Base-by-base conservation (phyloP, 64 coral and sea anemone genomes). In the Montipora cactus region DNA sequence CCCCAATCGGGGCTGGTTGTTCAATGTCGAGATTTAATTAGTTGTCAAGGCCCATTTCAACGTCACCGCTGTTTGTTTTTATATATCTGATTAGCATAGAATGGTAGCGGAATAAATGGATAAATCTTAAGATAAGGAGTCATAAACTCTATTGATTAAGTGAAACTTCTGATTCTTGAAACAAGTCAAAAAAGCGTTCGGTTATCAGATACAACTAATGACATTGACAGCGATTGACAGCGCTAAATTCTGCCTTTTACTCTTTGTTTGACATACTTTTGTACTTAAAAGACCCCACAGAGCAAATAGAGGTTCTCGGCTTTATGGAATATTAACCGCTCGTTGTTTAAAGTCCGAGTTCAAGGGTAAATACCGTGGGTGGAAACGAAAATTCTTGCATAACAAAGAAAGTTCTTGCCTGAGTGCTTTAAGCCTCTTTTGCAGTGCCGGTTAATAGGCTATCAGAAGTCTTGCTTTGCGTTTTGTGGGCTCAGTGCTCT, bases 361-460 rank as follows among this genome's bases (percentile, higher is more conserved):
- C 37, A 59, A 37, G 55, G 20, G 21, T 28, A 86, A 86, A 86
- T n/a, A 86, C 82, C 44, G 66, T 25, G 16, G 82, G n/a, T 62
- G 82, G 66, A 46, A 57, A 57, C 53, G 6, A 8, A 11, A 68
- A 86, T 86, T 86, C 82, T 64, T 86, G 82, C 82, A 86, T 86
- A 86, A 86, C 82, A 49, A 71, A 51, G 8, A 13, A 71, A 50
- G 71, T 12, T 64, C 61, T 12, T 64, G 14, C 61, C 13, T 14
- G 14, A 64, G 61, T 12, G 61, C 61, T 16, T 64, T 64, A 15
- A 11, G 11, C 53, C 53, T 8, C 15, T 12, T 5, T 7, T 5
- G 5, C 52, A 37, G 1, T 37, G 37, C 37, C 37, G 37, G 3
- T 67, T 4, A 18, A 67, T 0, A 4, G 11, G 4, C 10, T 13